phyloP scores from a whole-genome alignment of 2,113 vertebrate genomes.

The Crotalus horridus region DNA sequence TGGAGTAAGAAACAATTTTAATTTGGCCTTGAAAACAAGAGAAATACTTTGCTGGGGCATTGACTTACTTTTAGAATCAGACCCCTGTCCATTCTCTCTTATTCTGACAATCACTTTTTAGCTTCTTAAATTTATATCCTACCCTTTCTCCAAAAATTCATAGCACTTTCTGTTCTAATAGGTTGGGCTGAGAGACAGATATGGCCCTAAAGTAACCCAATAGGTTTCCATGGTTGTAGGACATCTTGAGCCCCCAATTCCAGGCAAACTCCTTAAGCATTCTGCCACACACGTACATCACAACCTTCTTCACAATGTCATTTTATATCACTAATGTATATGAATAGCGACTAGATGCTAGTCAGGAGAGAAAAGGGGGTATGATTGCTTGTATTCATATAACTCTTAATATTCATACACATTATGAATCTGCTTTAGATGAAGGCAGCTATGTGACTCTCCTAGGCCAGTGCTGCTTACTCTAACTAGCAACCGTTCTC shows the following conservation, averaged over 20 bases:
- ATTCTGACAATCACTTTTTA: not conserved
- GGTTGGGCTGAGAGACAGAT: not conserved
- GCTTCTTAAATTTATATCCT: not conserved
- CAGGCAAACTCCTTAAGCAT: not conserved
- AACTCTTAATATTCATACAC: not conserved
- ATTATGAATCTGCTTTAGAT: not conserved
- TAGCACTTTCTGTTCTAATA: not conserved
- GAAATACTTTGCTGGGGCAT: not conserved
- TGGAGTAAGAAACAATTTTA: slow-evolving; percentile 75
- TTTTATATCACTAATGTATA: not conserved
- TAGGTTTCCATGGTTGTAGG: not conserved
- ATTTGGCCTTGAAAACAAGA: not conserved
- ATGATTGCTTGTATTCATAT: not conserved
- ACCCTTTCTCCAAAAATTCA: not conserved
- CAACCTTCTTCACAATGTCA: not conserved
- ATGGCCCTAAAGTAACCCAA: not conserved
- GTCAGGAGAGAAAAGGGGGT: not conserved
- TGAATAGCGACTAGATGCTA: not conserved
- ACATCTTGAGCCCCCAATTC: not conserved
- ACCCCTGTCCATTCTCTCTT: not conserved
- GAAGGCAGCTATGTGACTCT: not conserved
- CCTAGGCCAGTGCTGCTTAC: not conserved
- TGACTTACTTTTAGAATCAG: not conserved
- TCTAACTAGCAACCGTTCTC: not conserved
- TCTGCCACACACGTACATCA: not conserved